Evolutionary conservation across 2,797 vertebrate genomes (phyloP), one percentile per base, ranked within the genome.

Genomic region (Lutjanus campechanus): DNA sequence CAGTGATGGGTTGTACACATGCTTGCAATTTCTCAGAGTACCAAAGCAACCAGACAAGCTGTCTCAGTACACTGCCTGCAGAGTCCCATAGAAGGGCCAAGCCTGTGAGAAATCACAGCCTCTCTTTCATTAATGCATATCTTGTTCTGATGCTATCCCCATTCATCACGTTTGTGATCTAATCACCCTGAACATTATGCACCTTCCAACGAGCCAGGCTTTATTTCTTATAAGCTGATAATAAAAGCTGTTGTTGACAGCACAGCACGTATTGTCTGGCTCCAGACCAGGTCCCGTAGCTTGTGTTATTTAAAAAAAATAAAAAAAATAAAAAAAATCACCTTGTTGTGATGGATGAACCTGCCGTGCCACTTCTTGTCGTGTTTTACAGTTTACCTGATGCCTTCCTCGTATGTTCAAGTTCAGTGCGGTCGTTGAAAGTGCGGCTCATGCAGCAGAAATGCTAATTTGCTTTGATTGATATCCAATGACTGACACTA

Each of bases 311-410:
- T 56, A 36, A 65, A 59, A 53, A 55, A 20, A 22, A 17, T 54
- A 46, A 43, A 13, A 43, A 46, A 20, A 4, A 46, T 29, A 63
- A 50, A 22, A 16, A 17, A 19, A 50, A 22, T 76, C 68, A 63
- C 61, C 65, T 81, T 73, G 77, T 53, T 47, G 66, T 87, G 87
- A 88, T 82, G 50, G 80, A 89, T 87, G 83, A 84, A 82, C 36
- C 55, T 68, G 53, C 44, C 66, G 49, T 6, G 36, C 69, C 63
- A 63, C 61, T n/a, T 55, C 69, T 55, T 29, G 68, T 77, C 46
- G 19, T 70, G 74, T 77, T 68, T 64, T 71, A 87, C 68, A 62
- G 47, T 78, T 83, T 55, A 83, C 81, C 68, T 60, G 72, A 87
- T 62, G 79, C 51, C 67, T 80, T 66, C 73, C 58, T 60, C 20